Evolutionary conservation across 2,113 vertebrate genomes (phyloP), one percentile per base, ranked within the genome.

Genomic region (Rostratula benghalensis): DNA sequence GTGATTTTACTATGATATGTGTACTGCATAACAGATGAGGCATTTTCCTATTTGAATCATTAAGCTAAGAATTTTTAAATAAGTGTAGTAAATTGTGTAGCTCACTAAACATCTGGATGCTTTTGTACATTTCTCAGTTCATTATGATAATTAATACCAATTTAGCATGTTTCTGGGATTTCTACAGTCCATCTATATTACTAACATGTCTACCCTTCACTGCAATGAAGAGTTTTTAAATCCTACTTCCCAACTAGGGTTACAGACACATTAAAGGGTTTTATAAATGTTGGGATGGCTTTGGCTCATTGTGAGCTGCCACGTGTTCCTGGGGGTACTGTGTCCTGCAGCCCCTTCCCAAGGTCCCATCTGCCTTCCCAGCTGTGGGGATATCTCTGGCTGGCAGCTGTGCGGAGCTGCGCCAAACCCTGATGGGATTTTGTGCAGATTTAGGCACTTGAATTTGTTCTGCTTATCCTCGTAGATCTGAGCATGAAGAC

Each of bases 51-150:
- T 77, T 80, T 37, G 39, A 84, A 83, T 75, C 1, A 70, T 63
- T 91, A 19, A 5, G 67, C 56, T 63, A 67, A 1, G 1, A 73
- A 83, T 87, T 93, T 91, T 94, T 88, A 73, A 94, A 50, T 31
- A 43, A 85, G 53, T 33, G 28, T 50, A 92, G 89, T 86, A 77
- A 94, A 70, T 87, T 80, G 37, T 70, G 67, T 39, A 39, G 39
- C 39, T 94, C 65, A 33, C 27, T 82, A 79, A 94, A 85, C 91
- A 83, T 94, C 91, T 94, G 87, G 67, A 65, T 70, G 61, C 54
- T 93, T 95, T 93, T 87, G 45, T 91, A 54, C 10, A 39, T 94
- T 91, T 93, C 50, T 77, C 35, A 79, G 54, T 48, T 87, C 16
- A 33, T 94, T 83, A 54, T 67, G 63, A 43, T 80, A 80, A 50